Evolutionary conservation across 2,113 vertebrate species (phyloP).

Genomic region (Vombatus ursinus): DNA sequence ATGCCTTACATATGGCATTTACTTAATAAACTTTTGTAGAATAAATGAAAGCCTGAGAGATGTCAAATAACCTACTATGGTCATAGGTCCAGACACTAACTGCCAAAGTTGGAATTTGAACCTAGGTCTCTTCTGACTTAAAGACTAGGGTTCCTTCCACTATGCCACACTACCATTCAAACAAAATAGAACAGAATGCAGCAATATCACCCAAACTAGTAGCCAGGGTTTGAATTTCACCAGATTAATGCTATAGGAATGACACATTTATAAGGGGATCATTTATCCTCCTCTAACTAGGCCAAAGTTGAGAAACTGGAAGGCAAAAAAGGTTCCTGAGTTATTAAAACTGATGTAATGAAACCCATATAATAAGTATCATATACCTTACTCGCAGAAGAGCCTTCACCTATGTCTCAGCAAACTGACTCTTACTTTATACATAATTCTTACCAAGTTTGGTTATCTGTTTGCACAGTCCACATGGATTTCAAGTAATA

Average conservation of each 20-base stretch:
- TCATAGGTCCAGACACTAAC: background rate
- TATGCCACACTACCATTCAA: background rate
- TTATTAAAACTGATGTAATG: background rate
- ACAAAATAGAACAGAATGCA: background rate
- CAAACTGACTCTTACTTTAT: background rate
- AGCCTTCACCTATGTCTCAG: background rate
- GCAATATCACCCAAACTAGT: background rate
- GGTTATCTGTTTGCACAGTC: background rate
- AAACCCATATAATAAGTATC: background rate
- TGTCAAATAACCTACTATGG: background rate
- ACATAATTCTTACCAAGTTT: background rate
- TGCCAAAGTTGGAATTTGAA: background rate
- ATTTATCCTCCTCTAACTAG: background rate
- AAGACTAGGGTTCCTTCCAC: background rate
- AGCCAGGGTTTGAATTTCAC: background rate
- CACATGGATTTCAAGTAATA: background rate
- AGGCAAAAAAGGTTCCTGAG: background rate
- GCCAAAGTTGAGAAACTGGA: background rate
- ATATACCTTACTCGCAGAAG: background rate
- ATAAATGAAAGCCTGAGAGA: background rate
- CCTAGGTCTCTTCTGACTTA: background rate
- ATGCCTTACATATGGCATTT: background rate
- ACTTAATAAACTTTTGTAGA: background rate
- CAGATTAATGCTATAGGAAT: background rate
- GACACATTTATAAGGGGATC: background rate